Percentiles rank a stretch among this genome's conserved stretches.
phyloP scores from a whole-genome alignment of 2,797 vertebrate species.

The Pagetopsis macropterus region DNA sequence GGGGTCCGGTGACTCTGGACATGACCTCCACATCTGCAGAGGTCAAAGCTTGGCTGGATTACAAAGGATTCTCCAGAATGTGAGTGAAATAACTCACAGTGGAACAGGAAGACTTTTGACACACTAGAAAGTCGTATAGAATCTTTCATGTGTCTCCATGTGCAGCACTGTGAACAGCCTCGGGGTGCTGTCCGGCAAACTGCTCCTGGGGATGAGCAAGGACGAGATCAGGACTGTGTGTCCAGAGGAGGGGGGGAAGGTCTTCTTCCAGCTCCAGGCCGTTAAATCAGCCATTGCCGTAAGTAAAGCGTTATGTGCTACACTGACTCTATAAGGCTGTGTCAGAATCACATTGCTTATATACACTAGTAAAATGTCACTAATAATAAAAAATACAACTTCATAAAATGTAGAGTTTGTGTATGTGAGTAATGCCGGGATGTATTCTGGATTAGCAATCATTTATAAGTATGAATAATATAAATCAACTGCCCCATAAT shows the following conservation, averaged over 20 bases:
- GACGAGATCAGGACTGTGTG: constrained; percentile 85
- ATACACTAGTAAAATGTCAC: not conserved
- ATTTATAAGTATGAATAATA: too few relatives aligned
- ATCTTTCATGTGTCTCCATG: not conserved
- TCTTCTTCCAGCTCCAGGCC: constrained; percentile 87
- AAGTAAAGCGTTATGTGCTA: constrained; percentile 52
- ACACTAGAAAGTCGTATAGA: not conserved
- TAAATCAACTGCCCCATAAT: too few relatives aligned
- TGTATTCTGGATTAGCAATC: too few relatives aligned
- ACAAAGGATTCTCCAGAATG: constrained; percentile 88
- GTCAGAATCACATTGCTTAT: not conserved
- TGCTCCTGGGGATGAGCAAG: constrained; percentile 85
- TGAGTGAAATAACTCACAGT: constrained; percentile 68
- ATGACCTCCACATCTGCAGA: constrained; percentile 83
- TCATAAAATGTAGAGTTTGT: not conserved
- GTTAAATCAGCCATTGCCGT: constrained; percentile 85
- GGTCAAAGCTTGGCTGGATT: constrained; percentile 89
- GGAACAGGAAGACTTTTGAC: not conserved
- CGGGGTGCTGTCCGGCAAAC: constrained; percentile 83
- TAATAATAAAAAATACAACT: not conserved
- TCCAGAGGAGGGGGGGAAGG: constrained; percentile 87
- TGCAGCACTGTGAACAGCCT: constrained; percentile 86
- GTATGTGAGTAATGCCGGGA: too few relatives aligned
- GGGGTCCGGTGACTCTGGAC: constrained; percentile 68
- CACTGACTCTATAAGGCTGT: not conserved